Conservation (phyloP, 2,888 invertebrate species). For the Luperina testacea region DNA sequence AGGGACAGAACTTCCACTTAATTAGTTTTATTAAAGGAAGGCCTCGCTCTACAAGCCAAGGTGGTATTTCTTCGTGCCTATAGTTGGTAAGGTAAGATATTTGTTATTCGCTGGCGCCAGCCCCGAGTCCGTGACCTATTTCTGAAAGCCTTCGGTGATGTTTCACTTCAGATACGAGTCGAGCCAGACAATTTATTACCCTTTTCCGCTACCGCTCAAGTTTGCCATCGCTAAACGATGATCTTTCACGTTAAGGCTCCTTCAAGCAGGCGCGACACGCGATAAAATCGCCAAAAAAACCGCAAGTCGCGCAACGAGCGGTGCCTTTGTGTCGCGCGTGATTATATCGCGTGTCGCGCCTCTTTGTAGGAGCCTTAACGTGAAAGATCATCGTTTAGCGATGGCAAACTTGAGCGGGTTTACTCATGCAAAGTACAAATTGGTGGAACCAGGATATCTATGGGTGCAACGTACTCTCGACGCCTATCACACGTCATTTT, state of each 20-base stretch:
- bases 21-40: constrained; percentile 59
- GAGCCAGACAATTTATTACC: constrained; percentile 75
- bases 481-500: constrained; percentile 23
- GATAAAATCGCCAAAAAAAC: too few species aligned
- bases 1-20: constrained; percentile 31
- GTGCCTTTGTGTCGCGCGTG: too few species aligned
- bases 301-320: too few species aligned
- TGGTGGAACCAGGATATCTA: neutral
- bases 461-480: constrained; percentile 10
- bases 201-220: constrained; percentile 59
- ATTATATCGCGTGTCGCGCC: too few species aligned
- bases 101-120: constrained; percentile 71
- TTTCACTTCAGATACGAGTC: constrained; percentile 76
- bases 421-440: constrained; percentile 38
- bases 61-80: constrained; percentile 44
- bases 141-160: constrained; percentile 78
- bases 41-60: constrained; percentile 44
- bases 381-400: too few species aligned
- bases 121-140: constrained; percentile 79
- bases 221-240: constrained; percentile 59
- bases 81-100: constrained; percentile 63
- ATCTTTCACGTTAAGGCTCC: constrained; percentile 35
- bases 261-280: too few species aligned
- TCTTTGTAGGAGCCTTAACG: too few species aligned
- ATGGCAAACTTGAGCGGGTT: too few species aligned